Conservation (phyloP, 1,140 invertebrate genomes). For the Myzus persicae region DNA sequence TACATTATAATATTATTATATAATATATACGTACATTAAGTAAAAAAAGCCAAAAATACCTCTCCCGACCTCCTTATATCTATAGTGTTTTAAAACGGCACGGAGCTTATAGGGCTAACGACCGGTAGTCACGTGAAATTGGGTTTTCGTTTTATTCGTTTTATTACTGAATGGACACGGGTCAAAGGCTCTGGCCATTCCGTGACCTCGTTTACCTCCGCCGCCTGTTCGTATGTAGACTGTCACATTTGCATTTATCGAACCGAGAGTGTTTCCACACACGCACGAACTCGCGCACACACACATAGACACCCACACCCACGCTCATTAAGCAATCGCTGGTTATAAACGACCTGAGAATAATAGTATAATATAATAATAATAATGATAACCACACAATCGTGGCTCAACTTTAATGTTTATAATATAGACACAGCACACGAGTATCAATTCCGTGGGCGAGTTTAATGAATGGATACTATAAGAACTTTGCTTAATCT, state of each 20-base stretch:
- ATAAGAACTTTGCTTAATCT: background rate
- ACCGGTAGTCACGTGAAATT: constrained; percentile 53
- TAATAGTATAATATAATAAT: background rate
- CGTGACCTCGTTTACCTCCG: constrained; percentile 43
- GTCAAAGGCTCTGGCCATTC: constrained; percentile 51
- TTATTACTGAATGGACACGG: constrained; percentile 46
- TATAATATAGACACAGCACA: background rate
- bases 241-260: constrained; percentile 57
- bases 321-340: constrained; percentile 38
- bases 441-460: background rate
- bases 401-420: background rate
- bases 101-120: constrained; percentile 35
- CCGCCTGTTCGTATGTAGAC: background rate
- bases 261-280: constrained; percentile 39
- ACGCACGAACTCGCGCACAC: background rate
- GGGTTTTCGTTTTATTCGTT: background rate
- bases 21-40: background rate
- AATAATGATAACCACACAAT: background rate
- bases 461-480: background rate
- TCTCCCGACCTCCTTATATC: background rate
- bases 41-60: constrained; percentile 7
- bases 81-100: background rate
- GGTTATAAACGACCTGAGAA: constrained; percentile 13
- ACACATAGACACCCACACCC: background rate
- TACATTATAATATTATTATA: background rate